These are phyloP conservation scores for Mesoclemmys tuberculata DNA, from an alignment of 2,113 vertebrate genomes.

Conservation along the genomic window DNA sequence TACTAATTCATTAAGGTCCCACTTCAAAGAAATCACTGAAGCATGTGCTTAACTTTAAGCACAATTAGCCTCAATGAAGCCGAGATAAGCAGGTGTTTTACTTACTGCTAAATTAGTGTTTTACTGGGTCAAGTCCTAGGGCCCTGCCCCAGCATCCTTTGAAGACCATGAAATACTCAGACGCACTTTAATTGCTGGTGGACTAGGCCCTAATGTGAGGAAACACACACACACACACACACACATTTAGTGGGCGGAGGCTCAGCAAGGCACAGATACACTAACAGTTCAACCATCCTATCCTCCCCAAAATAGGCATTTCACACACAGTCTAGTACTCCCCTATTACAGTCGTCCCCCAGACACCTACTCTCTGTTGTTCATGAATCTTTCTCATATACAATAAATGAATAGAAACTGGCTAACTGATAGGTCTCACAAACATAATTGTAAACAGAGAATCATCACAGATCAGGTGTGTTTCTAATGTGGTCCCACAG, in stretches of 20 bases:
- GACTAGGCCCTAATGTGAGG: neutral
- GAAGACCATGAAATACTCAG: neutral
- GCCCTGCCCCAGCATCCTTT: neutral
- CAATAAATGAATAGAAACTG: neutral
- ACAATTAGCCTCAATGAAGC: neutral
- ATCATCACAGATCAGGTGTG: too few species aligned
- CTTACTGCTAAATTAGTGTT: too few species aligned
- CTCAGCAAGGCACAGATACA: neutral
- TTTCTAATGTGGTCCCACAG: too few species aligned
- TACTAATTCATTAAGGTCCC: neutral
- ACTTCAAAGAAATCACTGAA: neutral
- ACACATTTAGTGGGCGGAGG: neutral
- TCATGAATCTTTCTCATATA: neutral
- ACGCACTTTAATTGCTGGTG: neutral
- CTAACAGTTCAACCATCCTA: neutral
- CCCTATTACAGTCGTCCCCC: neutral
- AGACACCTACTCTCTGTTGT: neutral
- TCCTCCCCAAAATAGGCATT: neutral
- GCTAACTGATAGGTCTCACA: too few species aligned
- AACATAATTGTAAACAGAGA: too few species aligned
- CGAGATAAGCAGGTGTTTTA: neutral
- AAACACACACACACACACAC: neutral
- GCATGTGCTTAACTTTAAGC: neutral
- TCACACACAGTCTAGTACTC: neutral
- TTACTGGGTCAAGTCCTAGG: neutral